Evolutionary conservation across 2,797 vertebrate species (phyloP), one percentile per base, ranked within the genome.

Genomic region (Linurgus olivaceus): DNA sequence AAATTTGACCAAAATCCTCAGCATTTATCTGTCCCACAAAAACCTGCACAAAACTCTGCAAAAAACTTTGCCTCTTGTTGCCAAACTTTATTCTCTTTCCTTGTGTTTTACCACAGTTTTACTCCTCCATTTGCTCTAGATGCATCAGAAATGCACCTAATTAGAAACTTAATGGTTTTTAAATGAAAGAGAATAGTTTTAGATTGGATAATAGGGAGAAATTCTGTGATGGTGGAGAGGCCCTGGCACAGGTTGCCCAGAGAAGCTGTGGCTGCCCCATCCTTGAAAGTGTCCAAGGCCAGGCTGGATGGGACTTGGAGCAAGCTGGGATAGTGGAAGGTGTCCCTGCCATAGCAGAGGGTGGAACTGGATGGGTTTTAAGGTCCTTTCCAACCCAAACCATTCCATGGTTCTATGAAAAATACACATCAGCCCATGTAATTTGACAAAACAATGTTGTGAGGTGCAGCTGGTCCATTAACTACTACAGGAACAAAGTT

Each of bases 271-370:
- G 33, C 20, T 65, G 45, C 26, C 13, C 1, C 18, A n/a, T 15
- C 31, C 73, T 40, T 77, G 33, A 13, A 12, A 65, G 4, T 9
- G 58, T 28, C 9, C 58, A 17, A 40, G 65, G 15, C 57, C 17
- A 28, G 15, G 21, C 0, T 52, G 45, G 29, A 35, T 0, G 0
- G 57, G 13, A 4, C 9, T 28, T 59, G 38, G 18, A 77, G 15
- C 8, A 23, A 7, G 6, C 25, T 58, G 72, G 13, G 15, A 5
- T 4, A 35, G 16, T 31, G 33, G 38, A 12, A 72, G 6, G 13
- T 26, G 10, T 31, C 29, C 21, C 17, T 58, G 25, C 17, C 29
- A 19, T 10, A 38, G 57, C 25, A 51, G 25, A 5, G 12, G 18
- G 4, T 47, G 15, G 31, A 4, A 47, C 13, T 33, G 8, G 17